These are phyloP conservation scores for Vannuccia rotundouncinata DNA, from an alignment of 2,888 invertebrate species.

Conservation along the genomic window DNA sequence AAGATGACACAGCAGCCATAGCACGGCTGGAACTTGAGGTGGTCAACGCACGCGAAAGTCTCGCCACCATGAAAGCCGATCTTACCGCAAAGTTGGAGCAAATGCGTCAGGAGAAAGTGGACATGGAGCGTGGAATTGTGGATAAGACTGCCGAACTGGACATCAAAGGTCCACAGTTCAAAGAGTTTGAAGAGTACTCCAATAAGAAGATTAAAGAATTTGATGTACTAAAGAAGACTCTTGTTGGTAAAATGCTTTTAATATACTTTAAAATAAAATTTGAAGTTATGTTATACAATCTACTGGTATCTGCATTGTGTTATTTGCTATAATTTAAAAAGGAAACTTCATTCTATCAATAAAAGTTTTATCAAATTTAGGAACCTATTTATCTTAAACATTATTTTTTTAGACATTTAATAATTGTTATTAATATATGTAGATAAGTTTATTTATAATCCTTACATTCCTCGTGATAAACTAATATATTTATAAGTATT, in stretches of 20 bases:
- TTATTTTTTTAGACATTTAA: too few species aligned
- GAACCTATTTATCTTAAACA: too few species aligned
- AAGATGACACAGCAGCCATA: neutral
- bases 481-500: too few species aligned
- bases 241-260: slow-evolving; percentile 39
- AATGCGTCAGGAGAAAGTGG: neutral
- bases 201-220: slow-evolving; percentile 19
- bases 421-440: too few species aligned
- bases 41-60: neutral
- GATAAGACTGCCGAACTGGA: neutral
- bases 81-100: neutral
- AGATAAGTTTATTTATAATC: too few species aligned
- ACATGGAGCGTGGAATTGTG: neutral
- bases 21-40: slow-evolving; percentile 13
- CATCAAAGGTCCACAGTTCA: neutral
- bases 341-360: too few species aligned
- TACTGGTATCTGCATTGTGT: too few species aligned
- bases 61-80: neutral
- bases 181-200: slow-evolving; percentile 30
- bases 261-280: too few species aligned
- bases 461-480: too few species aligned
- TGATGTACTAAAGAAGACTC: slow-evolving; percentile 31
- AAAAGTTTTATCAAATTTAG: too few species aligned
- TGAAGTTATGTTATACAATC: too few species aligned
- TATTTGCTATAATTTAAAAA: too few species aligned